phyloP scores from a whole-genome alignment of 2,113 vertebrate species.

The Hylia prasina region DNA sequence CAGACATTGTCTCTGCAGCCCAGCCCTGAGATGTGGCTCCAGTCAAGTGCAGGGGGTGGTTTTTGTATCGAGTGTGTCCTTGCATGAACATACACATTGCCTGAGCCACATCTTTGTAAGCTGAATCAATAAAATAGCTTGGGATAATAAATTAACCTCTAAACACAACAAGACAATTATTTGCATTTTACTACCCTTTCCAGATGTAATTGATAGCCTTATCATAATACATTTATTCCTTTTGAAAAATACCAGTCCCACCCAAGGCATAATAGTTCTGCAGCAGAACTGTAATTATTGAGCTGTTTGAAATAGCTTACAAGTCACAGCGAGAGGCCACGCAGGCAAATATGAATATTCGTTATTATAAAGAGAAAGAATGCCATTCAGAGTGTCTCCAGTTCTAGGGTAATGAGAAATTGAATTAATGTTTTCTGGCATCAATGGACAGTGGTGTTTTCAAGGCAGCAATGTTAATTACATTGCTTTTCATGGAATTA shows the following conservation, averaged over 20 bases:
- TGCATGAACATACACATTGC: background rate
- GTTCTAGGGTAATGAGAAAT: background rate
- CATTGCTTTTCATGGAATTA: background rate
- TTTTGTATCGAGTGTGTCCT: background rate
- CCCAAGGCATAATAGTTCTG: background rate
- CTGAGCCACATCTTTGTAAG: background rate
- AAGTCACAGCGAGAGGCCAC: background rate
- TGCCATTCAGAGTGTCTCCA: background rate
- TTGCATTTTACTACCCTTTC: background rate
- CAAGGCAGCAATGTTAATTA: background rate
- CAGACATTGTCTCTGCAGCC: background rate
- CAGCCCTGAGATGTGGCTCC: background rate
- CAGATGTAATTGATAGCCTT: background rate
- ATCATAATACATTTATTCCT: background rate
- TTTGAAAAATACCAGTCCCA: background rate
- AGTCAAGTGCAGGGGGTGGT: background rate
- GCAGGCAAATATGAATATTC: background rate
- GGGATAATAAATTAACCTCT: background rate
- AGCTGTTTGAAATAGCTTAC: background rate
- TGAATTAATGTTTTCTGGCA: background rate
- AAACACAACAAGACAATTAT: background rate
- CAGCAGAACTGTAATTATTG: background rate
- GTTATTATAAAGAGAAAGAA: background rate
- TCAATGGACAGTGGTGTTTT: background rate
- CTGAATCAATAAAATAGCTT: background rate